A percentile compares a stretch with the other conserved stretches of the same genome.
phyloP scores from a whole-genome alignment of 2,113 vertebrate genomes.

The Saccopteryx bilineata region DNA sequence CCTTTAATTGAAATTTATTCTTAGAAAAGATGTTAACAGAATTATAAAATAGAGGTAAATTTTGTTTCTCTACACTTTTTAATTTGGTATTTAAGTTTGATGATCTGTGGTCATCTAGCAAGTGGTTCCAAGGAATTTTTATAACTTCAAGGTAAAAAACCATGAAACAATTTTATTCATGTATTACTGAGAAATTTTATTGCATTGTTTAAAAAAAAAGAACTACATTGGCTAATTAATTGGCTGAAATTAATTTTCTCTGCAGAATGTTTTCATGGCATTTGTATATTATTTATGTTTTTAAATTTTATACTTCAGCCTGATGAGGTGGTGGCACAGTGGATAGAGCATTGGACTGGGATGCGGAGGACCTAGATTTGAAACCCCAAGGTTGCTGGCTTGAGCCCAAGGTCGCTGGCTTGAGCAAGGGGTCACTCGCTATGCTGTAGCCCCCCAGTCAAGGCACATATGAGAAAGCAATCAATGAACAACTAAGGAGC shows the following conservation, averaged over 20 bases:
- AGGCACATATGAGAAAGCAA: too few species aligned
- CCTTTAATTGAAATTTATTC: constrained; percentile 37
- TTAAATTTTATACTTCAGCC: constrained; percentile 15
- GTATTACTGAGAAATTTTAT: constrained; percentile 30
- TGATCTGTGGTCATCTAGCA: background rate
- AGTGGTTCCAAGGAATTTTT: background rate
- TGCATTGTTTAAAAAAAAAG: constrained; percentile 27
- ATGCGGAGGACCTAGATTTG: too few species aligned
- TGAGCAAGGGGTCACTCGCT: too few species aligned
- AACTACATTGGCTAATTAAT: background rate
- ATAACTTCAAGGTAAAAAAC: constrained; percentile 48
- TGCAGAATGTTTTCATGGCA: constrained; percentile 13
- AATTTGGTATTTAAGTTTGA: constrained; percentile 21
- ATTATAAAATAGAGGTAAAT: background rate
- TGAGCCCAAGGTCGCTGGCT: too few species aligned
- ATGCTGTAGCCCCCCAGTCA: too few species aligned
- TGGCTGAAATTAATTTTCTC: constrained; percentile 22
- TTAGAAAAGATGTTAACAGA: constrained; percentile 52
- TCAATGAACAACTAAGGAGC: too few species aligned
- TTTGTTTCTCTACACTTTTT: constrained; percentile 28
- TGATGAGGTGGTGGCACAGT: too few species aligned
- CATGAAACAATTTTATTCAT: constrained; percentile 29
- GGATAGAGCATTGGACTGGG: too few species aligned
- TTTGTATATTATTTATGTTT: constrained; percentile 39
- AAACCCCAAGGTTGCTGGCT: too few species aligned